A percentile compares a stretch with the other conserved stretches of the same genome.
phyloP scores from a whole-genome alignment of 2,888 invertebrate species.

The Tenthredo distinguenda region DNA sequence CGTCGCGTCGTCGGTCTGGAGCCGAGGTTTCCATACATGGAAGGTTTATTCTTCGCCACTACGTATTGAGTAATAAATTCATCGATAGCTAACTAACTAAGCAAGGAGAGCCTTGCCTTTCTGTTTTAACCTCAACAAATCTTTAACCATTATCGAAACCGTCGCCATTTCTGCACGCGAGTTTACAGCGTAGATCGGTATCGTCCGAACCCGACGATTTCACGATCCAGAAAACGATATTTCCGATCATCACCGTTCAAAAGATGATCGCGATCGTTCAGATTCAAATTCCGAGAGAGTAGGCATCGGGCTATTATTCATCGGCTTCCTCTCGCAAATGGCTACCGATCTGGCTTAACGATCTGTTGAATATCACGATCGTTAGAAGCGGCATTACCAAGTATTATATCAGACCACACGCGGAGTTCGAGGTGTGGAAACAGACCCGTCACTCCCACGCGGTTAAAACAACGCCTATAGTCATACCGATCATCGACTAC shows the following conservation, averaged over 20 bases:
- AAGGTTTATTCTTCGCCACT: slow-evolving; percentile 54
- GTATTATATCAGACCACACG: slow-evolving; percentile 3
- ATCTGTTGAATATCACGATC: not conserved
- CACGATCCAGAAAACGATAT: not conserved
- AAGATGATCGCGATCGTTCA: no score
- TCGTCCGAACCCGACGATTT: not conserved
- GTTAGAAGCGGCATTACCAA: slow-evolving; percentile 3
- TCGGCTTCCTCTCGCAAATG: not conserved
- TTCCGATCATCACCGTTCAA: not conserved
- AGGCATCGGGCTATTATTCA: not conserved
- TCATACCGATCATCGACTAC: not conserved
- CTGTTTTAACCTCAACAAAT: slow-evolving; percentile 54
- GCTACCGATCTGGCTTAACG: not conserved
- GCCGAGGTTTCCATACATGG: slow-evolving; percentile 53
- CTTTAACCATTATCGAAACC: slow-evolving; percentile 42
- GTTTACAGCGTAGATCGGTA: not conserved
- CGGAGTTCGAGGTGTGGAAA: slow-evolving; percentile 27
- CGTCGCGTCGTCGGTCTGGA: slow-evolving; percentile 47
- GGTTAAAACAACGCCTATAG: not conserved
- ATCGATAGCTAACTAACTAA: slow-evolving; percentile 51
- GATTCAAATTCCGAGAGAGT: not conserved
- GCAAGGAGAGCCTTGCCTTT: slow-evolving; percentile 31
- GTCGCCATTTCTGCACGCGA: slow-evolving; percentile 2
- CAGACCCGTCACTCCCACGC: slow-evolving; percentile 33
- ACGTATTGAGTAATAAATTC: slow-evolving; percentile 55